Base-by-base conservation (phyloP, 2,888 invertebrate genomes). In the Alsophila aescularia region DNA sequence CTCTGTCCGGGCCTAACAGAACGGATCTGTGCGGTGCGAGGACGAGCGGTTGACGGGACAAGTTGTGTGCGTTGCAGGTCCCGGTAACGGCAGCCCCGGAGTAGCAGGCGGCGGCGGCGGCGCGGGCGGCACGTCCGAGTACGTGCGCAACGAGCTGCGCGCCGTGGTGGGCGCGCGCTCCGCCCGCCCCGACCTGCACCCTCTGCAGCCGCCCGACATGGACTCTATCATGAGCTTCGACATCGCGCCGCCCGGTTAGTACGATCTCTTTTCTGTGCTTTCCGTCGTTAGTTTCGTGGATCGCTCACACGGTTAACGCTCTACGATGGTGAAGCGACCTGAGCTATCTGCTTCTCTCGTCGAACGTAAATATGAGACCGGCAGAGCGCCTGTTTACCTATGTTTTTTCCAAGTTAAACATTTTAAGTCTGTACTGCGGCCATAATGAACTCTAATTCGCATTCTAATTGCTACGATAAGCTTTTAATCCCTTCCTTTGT, bases 141-240 rank as follows among this genome's bases (percentile, higher is more conserved):
- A 96, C 88, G 98, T 98, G 69, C 94, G 97, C 76, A 97, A 98
- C 90, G 97, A 98, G 88, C 91, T 98, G 75, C 93, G 98, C 70
- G 97, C 97, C 42, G 95, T 96, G 62, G 97, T 98, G 56, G 97
- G 96, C 66, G 97, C 96, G 49, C 94, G 98, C 75, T 95, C 96
- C 29, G 91, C 92, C 66, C 92, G 78, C 69, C 91, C 85, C 77
- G 90, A 85, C 69, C 74, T 87, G 69, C 90, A 87, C 70, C 73
- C 92, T 93, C 66, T 87, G 71, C 93, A 93, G 77, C 79, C 83
- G 51, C 93, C 94, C 52, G 95, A 95, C 77, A 93, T 95, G 73
- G 95, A 96, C 77, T 93, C 94, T 48, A 92, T 96, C 69, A 92
- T 96, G 79, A 93, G 90, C 73, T 95, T 93, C 79, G 95, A 95